Base-by-base conservation (phyloP, 35 echinoderm and acorn worm genomes). In the Lytechinus variegatus region DNA sequence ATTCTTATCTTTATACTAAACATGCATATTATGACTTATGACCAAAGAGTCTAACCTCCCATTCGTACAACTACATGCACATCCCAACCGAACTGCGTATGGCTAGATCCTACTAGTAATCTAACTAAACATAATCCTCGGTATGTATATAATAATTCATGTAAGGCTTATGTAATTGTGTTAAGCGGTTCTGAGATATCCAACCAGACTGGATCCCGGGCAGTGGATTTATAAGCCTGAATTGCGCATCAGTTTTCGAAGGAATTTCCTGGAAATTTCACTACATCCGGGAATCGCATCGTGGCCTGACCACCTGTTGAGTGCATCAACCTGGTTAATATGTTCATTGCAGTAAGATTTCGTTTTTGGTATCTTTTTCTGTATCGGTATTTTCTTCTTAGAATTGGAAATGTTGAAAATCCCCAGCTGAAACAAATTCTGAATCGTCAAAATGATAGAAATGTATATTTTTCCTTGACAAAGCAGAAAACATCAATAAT, bases 121-220 rank as follows among this genome's bases (percentile, higher is more conserved):
- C 14, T 7, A 79, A 79, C 14, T 1, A 24, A 16, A 5, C n/a
- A n/a, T 2, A 24, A 79, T n/a, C 19, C n/a, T 24, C 6, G n/a
- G 66, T 24, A n/a, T 24, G n/a, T 16, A 19, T 79, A 79, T 79
- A 16, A n/a, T n/a, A 79, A 79, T 79, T 79, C 66, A 79, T 79
- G 24, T 79, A 79, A 79, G n/a, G 66, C 66, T 79, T 79, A 79
- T n/a, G n/a, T 79, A 79, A 79, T 79, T 79, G 66, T 79, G 66
- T 79, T 79, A 79, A 24, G 66, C 66, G 66, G 66, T 79, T 24
- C n/a, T 19, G 66, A 79, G 66, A 79, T 79, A 79, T 79, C 66
- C 66, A 24, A 79, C 19, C 66, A 79, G 66, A 79, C n/a, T n/a
- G n/a, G n/a, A n/a, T n/a, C n/a, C n/a, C n/a, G n/a, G n/a, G n/a